A percentile compares a stretch with the other conserved stretches of the same genome.
Evolutionary conservation across 2,113 vertebrate species (phyloP).

Genomic region (Corythoichthys haematopterus): DNA sequence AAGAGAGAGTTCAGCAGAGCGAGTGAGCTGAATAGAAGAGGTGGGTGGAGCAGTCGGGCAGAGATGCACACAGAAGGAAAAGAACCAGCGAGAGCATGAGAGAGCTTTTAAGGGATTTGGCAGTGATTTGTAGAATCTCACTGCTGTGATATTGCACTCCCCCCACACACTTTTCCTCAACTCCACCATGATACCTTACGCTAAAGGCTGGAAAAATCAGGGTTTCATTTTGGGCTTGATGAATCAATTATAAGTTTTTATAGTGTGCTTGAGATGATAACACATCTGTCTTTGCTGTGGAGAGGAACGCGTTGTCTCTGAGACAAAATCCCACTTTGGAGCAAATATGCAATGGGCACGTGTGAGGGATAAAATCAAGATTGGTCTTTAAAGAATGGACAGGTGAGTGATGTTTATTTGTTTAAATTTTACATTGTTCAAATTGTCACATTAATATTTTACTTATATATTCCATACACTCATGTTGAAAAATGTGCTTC

Average conservation of each 20-base stretch:
- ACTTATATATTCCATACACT: background rate
- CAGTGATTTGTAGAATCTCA: constrained; percentile 73
- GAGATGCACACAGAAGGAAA: constrained; percentile 37
- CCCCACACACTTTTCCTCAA: constrained; percentile 31
- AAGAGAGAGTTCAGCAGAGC: constrained; percentile 39
- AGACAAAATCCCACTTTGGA: constrained; percentile 37
- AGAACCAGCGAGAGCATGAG: constrained; percentile 37
- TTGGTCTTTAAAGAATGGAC: constrained; percentile 55
- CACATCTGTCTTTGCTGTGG: constrained; percentile 42
- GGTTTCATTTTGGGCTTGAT: constrained; percentile 25
- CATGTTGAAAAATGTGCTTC: background rate
- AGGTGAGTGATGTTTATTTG: constrained; percentile 42
- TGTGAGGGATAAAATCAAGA: constrained; percentile 40
- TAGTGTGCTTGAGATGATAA: constrained; percentile 49
- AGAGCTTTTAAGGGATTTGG: constrained; percentile 78
- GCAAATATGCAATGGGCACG: constrained; percentile 30
- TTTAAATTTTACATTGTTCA: background rate
- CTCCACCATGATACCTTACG: constrained; percentile 39
- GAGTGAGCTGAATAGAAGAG: constrained; percentile 21
- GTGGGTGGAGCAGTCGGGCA: constrained; percentile 33
- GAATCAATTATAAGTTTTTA: constrained; percentile 16
- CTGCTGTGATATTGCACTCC: constrained; percentile 60
- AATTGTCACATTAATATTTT: background rate
- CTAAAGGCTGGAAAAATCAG: constrained; percentile 36
- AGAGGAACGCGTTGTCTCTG: constrained; percentile 38